phyloP scores from a whole-genome alignment of 2,113 vertebrate genomes.

The Anhinga anhinga region DNA sequence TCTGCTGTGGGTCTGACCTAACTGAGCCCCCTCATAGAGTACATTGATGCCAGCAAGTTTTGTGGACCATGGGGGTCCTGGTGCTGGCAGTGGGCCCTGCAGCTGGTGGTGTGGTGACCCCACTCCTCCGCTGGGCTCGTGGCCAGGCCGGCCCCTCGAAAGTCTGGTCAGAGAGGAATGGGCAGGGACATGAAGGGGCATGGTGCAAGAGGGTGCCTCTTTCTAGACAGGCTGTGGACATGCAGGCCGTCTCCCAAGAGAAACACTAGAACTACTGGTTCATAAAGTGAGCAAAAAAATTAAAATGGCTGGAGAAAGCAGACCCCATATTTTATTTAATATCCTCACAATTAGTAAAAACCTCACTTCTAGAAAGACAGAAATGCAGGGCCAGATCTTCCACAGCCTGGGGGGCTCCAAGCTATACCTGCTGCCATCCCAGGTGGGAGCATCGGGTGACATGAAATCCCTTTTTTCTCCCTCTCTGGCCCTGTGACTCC shows the following conservation, averaged over 20 bases:
- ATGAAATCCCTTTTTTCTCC: not conserved
- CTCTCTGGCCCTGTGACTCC: not conserved
- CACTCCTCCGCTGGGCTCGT: not conserved
- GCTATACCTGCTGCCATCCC: not conserved
- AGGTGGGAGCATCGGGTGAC: not conserved
- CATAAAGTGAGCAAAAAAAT: not conserved
- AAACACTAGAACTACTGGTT: not conserved
- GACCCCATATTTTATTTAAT: not conserved
- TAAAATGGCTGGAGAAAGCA: not conserved
- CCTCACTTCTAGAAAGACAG: not conserved
- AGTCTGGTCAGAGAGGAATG: not conserved
- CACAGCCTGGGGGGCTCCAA: not conserved
- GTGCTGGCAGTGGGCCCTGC: not conserved
- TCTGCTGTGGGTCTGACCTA: not conserved
- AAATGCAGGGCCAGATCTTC: not conserved
- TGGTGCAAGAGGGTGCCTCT: not conserved
- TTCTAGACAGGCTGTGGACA: not conserved
- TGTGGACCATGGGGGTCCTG: not conserved
- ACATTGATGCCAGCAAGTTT: not conserved
- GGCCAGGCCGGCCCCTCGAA: fast-evolving
- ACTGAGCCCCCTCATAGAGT: not conserved
- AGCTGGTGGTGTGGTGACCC: not conserved
- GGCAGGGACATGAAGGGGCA: not conserved
- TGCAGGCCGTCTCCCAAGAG: not conserved
- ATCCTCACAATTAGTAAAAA: not conserved